Base-by-base conservation (phyloP, 2,113 vertebrate genomes). In the Noturus placidus region DNA sequence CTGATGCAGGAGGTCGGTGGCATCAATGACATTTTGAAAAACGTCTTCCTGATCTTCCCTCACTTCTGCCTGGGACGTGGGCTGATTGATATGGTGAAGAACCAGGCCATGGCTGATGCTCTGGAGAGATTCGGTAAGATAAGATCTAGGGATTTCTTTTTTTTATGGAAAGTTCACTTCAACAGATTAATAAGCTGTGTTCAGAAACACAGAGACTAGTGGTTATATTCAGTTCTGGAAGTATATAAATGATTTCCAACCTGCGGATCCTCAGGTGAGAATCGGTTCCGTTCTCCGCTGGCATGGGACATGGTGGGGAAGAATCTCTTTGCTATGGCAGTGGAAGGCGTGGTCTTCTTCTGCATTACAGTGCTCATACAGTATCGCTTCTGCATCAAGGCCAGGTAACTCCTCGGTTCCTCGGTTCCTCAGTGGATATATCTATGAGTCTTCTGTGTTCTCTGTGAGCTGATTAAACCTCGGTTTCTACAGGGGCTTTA, bases 41-140 rank as follows among this genome's bases (percentile, higher is more conserved):
- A 98, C 1, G 97, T 99, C 33, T 99, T 99, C 90, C 95, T 99
- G 88, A 99, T 99, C 91, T 99, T 99, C 88, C 98, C 98, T 42
- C 98, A 99, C 93, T 99, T 99, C 94, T 99, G 98, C 89, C 91
- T 99, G 92, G 98, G 98, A 3, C 93, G 98, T 77, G 98, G 98
- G 17, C 95, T 99, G 42, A 99, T 99, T 69, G 98, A 99, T 91
- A 99, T 99, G 98, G 98, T 99, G 94, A 99, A 99, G 95, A 99
- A 99, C 91, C 98, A 99, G 93, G 98, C 98, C 0, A 99, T 99
- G 98, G 96, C 98, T 10, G 98, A 99, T 78, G 98, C 98, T 87
- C 91, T 99, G 89, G 98, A 99, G 93, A 96, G 98, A 91, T 99
- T 99, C 90, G 98, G 98, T 99, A 92, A 94, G 95, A 67, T 86